These are phyloP conservation scores for Mormyrus proboscirostris DNA, from an alignment of 2,797 vertebrate genomes.

Conservation along the genomic window DNA sequence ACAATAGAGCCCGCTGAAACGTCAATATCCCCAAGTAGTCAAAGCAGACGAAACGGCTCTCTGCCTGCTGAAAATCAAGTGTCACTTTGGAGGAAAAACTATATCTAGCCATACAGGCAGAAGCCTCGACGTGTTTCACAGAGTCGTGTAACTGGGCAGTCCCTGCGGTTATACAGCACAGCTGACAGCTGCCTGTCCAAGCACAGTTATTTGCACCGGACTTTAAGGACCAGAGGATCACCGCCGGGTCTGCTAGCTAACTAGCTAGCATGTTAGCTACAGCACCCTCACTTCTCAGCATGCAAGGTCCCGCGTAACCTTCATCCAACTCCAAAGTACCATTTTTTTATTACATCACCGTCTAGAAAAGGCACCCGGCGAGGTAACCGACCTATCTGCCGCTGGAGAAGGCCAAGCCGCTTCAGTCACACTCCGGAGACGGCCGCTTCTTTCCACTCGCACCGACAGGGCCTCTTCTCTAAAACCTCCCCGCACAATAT, in stretches of 20 bases:
- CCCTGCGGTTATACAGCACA: background rate
- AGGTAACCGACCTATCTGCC: constrained; percentile 48
- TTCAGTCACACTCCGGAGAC: constrained; percentile 35
- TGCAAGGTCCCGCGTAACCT: background rate
- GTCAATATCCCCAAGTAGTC: background rate
- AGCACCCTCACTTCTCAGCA: background rate
- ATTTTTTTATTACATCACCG: background rate
- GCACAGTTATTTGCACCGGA: background rate
- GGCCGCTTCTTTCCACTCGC: constrained; percentile 37
- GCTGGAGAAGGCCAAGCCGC: constrained; percentile 45
- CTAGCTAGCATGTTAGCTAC: background rate
- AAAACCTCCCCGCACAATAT: constrained; percentile 50
- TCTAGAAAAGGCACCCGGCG: background rate
- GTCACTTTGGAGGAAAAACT: background rate
- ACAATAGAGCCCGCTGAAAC: background rate
- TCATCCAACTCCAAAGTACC: background rate
- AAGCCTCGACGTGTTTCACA: background rate
- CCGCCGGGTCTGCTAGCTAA: background rate
- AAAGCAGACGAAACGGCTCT: background rate
- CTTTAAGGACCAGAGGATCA: background rate
- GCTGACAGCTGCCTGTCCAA: constrained; percentile 9
- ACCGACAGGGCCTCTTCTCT: constrained; percentile 53
- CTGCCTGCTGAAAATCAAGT: background rate
- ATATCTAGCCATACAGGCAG: background rate
- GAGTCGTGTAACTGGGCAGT: background rate